Evolutionary conservation across 2,888 invertebrate species (phyloP).

Genomic region (Trichopoda pennipes): DNA sequence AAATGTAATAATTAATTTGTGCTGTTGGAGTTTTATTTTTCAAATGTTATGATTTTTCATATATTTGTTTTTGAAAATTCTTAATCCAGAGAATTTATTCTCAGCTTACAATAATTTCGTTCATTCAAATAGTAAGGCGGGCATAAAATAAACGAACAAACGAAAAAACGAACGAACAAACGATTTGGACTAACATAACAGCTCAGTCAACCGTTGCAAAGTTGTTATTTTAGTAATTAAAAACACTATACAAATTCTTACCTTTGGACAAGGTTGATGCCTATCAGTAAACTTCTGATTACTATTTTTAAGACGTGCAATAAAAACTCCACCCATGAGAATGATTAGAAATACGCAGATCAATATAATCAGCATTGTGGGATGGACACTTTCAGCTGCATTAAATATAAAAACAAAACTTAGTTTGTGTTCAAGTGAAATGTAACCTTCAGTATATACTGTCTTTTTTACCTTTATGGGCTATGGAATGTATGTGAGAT

Average conservation of each 20-base stretch:
- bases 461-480: constrained; percentile 75
- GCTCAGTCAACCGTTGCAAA: too few species aligned
- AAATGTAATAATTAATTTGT: too few species aligned
- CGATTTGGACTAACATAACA: not conserved
- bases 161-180: too few species aligned
- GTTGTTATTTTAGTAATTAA: too few species aligned
- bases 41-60: too few species aligned
- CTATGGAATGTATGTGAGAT: constrained; percentile 76
- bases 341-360: constrained; percentile 80
- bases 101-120: too few species aligned
- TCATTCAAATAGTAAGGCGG: too few species aligned
- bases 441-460: not conserved
- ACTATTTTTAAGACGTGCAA: constrained; percentile 78
- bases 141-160: too few species aligned
- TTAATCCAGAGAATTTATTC: too few species aligned
- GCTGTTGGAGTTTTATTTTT: too few species aligned
- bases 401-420: not conserved
- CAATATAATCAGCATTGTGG: constrained; percentile 80
- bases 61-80: too few species aligned
- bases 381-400: constrained; percentile 79
- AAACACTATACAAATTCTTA: constrained; percentile 60
- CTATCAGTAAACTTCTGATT: constrained; percentile 78
- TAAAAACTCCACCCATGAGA: constrained; percentile 79
- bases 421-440: not conserved
- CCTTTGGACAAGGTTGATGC: constrained; percentile 80